phyloP scores from a whole-genome alignment of 1,140 invertebrate genomes.

The Oscheius sp. region DNA sequence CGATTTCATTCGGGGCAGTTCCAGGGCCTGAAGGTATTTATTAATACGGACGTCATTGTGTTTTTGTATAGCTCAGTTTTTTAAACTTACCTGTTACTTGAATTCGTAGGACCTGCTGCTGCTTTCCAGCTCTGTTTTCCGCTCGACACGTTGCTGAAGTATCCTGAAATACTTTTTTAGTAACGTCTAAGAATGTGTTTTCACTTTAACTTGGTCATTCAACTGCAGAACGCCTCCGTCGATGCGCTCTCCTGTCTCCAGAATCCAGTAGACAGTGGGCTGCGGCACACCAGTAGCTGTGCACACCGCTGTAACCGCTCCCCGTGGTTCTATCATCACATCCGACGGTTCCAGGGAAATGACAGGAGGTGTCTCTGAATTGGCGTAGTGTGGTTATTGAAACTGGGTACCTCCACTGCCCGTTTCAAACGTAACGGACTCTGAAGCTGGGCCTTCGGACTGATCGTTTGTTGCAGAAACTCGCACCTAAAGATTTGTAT shows the following conservation, averaged over 20 bases:
- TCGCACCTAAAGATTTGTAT: conserved; percentile 21
- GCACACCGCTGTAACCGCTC: conserved; percentile 48
- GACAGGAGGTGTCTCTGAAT: conserved; percentile 50
- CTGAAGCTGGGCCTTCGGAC: conserved; percentile 58
- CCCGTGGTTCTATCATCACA: conserved; percentile 47
- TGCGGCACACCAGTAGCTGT: conserved; percentile 51
- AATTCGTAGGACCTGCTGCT: conserved; percentile 48
- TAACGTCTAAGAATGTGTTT: background rate
- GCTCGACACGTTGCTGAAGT: conserved; percentile 53
- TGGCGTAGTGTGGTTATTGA: background rate
- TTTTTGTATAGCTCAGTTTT: too few species aligned
- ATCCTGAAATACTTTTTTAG: conserved; percentile 31
- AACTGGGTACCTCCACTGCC: conserved; percentile 48
- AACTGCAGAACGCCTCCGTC: conserved; percentile 46
- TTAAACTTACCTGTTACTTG: conserved; percentile 24
- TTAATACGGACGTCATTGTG: background rate
- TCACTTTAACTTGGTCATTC: conserved; percentile 43
- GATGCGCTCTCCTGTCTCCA: conserved; percentile 37
- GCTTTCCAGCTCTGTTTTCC: conserved; percentile 56
- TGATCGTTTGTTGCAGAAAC: conserved; percentile 58
- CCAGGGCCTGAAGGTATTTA: conserved; percentile 47
- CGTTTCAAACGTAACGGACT: conserved; percentile 48
- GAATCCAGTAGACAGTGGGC: conserved; percentile 52
- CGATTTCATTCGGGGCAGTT: conserved; percentile 56
- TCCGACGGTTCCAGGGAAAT: conserved; percentile 47